Evolutionary conservation across 2,113 vertebrate genomes (phyloP).

Genomic region (Condylura cristata): DNA sequence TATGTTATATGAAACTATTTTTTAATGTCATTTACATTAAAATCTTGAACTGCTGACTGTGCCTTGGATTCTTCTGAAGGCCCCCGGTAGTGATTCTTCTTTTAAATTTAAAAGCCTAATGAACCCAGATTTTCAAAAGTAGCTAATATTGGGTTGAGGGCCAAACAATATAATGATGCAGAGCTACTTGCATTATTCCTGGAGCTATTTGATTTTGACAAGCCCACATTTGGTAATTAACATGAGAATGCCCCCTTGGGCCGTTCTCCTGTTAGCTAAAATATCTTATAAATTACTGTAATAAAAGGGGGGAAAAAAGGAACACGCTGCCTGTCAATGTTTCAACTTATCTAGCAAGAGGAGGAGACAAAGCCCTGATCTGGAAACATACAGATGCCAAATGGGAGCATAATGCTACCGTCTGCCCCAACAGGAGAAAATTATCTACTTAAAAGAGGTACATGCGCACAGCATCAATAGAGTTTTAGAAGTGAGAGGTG

Average conservation of each 20-base stretch:
- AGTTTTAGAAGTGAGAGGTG: constrained; percentile 28
- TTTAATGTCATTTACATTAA: constrained; percentile 72
- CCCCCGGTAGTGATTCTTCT: constrained; percentile 72
- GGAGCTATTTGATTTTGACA: constrained; percentile 91
- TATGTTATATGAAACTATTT: constrained; percentile 63
- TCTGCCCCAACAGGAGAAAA: constrained; percentile 72
- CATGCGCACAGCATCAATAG: background rate
- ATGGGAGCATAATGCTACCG: constrained; percentile 76
- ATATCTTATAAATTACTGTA: constrained; percentile 92
- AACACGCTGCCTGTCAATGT: constrained; percentile 89
- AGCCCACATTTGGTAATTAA: constrained; percentile 91
- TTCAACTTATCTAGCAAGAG: constrained; percentile 87
- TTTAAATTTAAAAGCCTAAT: constrained; percentile 82
- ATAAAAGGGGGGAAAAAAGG: constrained; percentile 87
- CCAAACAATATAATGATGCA: constrained; percentile 87
- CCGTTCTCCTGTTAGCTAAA: constrained; percentile 89
- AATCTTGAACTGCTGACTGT: constrained; percentile 71
- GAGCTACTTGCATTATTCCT: constrained; percentile 88
- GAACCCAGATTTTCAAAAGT: constrained; percentile 81
- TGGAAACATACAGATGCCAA: constrained; percentile 82
- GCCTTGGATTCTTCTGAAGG: constrained; percentile 60
- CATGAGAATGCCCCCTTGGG: constrained; percentile 90
- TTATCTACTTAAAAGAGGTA: constrained; percentile 65
- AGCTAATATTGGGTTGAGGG: constrained; percentile 88
- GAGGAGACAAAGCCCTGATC: constrained; percentile 85